Percentiles rank a stretch among this genome's conserved stretches.
Evolutionary conservation across 2,113 vertebrate genomes (phyloP).

Genomic region (Sinocyclocheilus maitianheensis): DNA sequence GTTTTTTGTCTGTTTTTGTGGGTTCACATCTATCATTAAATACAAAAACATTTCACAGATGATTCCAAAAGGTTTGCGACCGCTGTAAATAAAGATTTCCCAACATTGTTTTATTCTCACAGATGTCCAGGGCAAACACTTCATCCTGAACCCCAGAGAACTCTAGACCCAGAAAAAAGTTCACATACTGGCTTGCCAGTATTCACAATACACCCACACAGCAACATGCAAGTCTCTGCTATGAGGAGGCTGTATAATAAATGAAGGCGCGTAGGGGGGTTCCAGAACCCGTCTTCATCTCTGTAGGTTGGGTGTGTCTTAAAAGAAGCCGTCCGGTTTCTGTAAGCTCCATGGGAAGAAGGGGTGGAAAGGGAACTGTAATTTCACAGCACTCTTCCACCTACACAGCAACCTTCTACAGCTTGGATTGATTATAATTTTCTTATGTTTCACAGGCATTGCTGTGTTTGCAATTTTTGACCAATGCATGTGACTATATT

Average conservation of each 20-base stretch:
- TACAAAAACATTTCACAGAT: not conserved
- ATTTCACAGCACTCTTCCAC: slow-evolving; percentile 51
- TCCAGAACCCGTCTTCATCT: slow-evolving; percentile 52
- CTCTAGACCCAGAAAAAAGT: slow-evolving; percentile 26
- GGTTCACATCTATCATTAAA: not conserved
- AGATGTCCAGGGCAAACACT: slow-evolving; percentile 1
- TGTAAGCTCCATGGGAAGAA: slow-evolving; percentile 34
- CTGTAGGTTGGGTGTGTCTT: slow-evolving; percentile 16
- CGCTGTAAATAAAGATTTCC: not conserved
- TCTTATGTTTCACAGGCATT: slow-evolving; percentile 39
- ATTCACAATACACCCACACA: slow-evolving; percentile 47
- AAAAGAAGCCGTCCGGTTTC: slow-evolving; percentile 47
- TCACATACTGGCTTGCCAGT: slow-evolving; percentile 45
- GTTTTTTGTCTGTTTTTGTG: not conserved
- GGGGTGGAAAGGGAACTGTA: slow-evolving; percentile 31
- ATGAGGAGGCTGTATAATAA: slow-evolving; percentile 49
- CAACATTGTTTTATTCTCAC: slow-evolving; percentile 3
- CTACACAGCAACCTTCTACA: slow-evolving; percentile 48
- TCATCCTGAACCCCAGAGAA: slow-evolving; percentile 22
- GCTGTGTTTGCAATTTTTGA: not conserved
- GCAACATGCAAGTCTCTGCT: slow-evolving; percentile 40
- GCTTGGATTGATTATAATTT: slow-evolving; percentile 55
- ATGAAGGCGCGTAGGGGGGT: slow-evolving; percentile 37
- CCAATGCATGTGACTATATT: not conserved
- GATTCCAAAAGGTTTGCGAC: not conserved